phyloP scores from a whole-genome alignment of 2,113 vertebrate species.

The Ciconia boyciana region DNA sequence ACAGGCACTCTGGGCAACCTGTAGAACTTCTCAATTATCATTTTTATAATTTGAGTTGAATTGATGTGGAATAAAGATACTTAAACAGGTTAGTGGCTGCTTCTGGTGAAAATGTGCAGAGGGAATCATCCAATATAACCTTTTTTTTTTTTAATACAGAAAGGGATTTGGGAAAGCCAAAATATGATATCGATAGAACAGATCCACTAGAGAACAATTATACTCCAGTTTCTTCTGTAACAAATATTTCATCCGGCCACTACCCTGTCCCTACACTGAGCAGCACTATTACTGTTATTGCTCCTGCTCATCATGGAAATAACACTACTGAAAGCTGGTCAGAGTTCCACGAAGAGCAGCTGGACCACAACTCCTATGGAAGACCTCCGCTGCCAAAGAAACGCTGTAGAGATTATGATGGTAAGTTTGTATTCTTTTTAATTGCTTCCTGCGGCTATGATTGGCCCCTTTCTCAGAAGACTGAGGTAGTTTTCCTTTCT shows the following conservation, averaged over 20 bases:
- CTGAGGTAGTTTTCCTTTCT: neutral
- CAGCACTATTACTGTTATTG: constrained; percentile 95
- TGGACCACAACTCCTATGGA: constrained; percentile 86
- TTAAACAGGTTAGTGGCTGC: neutral
- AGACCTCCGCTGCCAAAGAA: constrained; percentile 88
- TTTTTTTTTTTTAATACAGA: constrained; percentile 74
- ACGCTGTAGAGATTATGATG: constrained; percentile 95
- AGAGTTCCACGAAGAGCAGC: constrained; percentile 86
- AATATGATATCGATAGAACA: constrained; percentile 87
- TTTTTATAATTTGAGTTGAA: neutral
- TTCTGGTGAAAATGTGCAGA: neutral
- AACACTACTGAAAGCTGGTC: constrained; percentile 95
- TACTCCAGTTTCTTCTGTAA: constrained; percentile 79
- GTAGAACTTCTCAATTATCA: fast-evolving
- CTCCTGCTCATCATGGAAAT: constrained; percentile 92
- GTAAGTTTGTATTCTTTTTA: constrained; percentile 66
- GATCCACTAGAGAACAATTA: constrained; percentile 84
- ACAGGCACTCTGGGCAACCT: neutral
- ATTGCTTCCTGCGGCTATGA: neutral
- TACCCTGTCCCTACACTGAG: constrained; percentile 93
- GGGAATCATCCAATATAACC: neutral
- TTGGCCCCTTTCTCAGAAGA: neutral
- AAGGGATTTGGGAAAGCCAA: constrained; percentile 88
- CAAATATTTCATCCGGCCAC: constrained; percentile 83
- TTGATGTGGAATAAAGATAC: neutral